phyloP scores from a whole-genome alignment of 2,888 invertebrate genomes.

The Epistrophella euchroma region DNA sequence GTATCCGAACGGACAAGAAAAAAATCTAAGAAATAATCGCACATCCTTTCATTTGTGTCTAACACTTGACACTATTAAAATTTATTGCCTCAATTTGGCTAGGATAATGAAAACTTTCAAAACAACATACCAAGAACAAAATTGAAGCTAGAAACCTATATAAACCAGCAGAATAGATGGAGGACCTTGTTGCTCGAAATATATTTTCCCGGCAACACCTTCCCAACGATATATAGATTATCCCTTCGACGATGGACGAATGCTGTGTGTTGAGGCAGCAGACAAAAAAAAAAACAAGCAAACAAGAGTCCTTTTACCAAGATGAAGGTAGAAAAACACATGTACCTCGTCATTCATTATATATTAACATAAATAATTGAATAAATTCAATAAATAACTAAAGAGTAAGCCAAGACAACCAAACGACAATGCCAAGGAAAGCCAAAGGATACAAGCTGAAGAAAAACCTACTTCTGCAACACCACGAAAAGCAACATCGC shows the following conservation, averaged over 20 bases:
- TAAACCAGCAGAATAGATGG: slow-evolving; percentile 1
- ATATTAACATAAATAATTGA: slow-evolving; percentile 76
- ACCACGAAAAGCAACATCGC: slow-evolving; percentile 1
- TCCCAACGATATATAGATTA: slow-evolving; percentile 34
- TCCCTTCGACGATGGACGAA: slow-evolving; percentile 4
- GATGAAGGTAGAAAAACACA: slow-evolving; percentile 47
- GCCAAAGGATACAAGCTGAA: slow-evolving; percentile 33
- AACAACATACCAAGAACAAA: slow-evolving; percentile 57
- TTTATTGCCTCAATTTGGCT: slow-evolving; percentile 75
- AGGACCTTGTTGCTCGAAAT: slow-evolving; percentile 56
- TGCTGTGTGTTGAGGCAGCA: slow-evolving; percentile 3
- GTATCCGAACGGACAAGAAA: slow-evolving; percentile 1
- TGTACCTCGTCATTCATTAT: slow-evolving; percentile 69
- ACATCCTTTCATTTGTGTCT: slow-evolving; percentile 75
- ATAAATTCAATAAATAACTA: slow-evolving; percentile 76
- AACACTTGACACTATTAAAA: slow-evolving; percentile 76
- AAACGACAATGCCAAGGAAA: slow-evolving; percentile 60
- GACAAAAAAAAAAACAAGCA: slow-evolving; percentile 26
- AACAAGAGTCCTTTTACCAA: slow-evolving; percentile 48
- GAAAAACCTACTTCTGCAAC: slow-evolving; percentile 43
- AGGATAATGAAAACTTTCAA: slow-evolving; percentile 74
- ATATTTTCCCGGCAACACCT: slow-evolving; percentile 17
- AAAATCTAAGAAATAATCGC: slow-evolving; percentile 65
- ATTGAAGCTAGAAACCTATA: slow-evolving; percentile 3
- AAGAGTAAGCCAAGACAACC: slow-evolving; percentile 65